These are phyloP conservation scores for Tigriopus californicus DNA, from an alignment of 2,888 invertebrate genomes.

Conservation along the genomic window DNA sequence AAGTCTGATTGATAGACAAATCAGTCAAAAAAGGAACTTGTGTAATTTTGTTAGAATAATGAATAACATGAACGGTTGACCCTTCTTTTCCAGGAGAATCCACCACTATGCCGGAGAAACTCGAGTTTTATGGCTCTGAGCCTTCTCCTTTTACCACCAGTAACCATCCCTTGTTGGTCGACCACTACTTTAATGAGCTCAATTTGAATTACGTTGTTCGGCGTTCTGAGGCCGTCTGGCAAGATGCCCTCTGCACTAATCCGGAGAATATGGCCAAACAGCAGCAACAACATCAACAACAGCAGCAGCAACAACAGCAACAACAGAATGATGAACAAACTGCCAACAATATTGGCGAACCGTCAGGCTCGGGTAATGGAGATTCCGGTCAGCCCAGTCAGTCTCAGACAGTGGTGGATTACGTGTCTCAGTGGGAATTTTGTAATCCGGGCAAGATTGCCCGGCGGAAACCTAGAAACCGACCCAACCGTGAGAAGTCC, in stretches of 20 bases:
- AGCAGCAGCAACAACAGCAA: neutral
- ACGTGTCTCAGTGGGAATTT: constrained; percentile 9
- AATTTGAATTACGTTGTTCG: constrained; percentile 34
- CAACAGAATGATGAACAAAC: neutral
- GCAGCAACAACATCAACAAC: neutral
- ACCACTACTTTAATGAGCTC: neutral
- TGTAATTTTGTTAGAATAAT: too few relatives aligned
- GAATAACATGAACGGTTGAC: too few relatives aligned
- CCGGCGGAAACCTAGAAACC: neutral
- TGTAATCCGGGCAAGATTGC: neutral
- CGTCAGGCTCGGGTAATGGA: neutral
- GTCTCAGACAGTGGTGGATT: neutral
- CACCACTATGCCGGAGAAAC: too few relatives aligned
- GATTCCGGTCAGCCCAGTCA: neutral
- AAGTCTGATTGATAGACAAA: too few relatives aligned
- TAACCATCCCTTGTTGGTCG: constrained; percentile 30
- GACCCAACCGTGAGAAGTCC: neutral
- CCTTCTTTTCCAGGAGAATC: too few relatives aligned
- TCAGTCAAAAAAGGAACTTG: too few relatives aligned
- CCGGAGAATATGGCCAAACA: constrained; percentile 17
- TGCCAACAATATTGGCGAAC: neutral
- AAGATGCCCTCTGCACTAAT: constrained; percentile 41
- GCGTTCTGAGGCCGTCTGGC: constrained; percentile 51
- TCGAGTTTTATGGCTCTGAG: constrained; percentile 24
- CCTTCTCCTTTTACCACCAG: constrained; percentile 32